phyloP scores from a whole-genome alignment of 2,888 invertebrate genomes.

The Cosmia pyralina region DNA sequence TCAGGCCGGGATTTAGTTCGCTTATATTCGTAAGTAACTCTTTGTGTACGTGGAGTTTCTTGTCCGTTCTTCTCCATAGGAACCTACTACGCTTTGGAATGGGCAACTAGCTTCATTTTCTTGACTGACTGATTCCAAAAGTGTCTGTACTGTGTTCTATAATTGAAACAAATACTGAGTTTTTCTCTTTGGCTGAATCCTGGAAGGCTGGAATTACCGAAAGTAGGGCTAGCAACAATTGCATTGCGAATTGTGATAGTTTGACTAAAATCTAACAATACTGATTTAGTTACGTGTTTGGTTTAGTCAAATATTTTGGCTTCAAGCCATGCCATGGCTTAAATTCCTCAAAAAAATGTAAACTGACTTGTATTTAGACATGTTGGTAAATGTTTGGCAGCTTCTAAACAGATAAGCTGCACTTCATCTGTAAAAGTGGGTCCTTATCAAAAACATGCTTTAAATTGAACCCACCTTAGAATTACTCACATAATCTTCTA shows the following conservation, averaged over 20 bases:
- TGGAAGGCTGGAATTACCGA: background rate
- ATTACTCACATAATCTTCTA: conserved; percentile 50
- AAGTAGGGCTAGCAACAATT: conserved; percentile 9
- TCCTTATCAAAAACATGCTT: conserved; percentile 44
- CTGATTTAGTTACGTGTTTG: background rate
- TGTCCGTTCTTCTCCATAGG: background rate
- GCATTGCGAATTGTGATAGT: background rate
- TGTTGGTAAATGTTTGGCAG: conserved; percentile 38
- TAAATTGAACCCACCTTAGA: conserved; percentile 23
- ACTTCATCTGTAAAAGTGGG: background rate
- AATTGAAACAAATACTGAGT: background rate
- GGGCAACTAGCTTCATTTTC: background rate
- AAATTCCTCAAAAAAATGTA: background rate
- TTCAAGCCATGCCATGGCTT: background rate
- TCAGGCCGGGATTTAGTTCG: conserved; percentile 45
- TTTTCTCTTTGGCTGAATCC: background rate
- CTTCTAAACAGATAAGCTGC: conserved; percentile 25
- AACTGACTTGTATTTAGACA: conserved; percentile 30
- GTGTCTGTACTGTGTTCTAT: background rate
- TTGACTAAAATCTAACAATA: background rate
- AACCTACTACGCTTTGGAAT: background rate
- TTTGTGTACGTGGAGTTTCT: background rate
- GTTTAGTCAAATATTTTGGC: conserved; percentile 1
- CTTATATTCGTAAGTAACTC: background rate
- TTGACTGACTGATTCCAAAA: background rate